phyloP scores from a whole-genome alignment of 2,113 vertebrate species.

The Porphyrio hochstetteri region DNA sequence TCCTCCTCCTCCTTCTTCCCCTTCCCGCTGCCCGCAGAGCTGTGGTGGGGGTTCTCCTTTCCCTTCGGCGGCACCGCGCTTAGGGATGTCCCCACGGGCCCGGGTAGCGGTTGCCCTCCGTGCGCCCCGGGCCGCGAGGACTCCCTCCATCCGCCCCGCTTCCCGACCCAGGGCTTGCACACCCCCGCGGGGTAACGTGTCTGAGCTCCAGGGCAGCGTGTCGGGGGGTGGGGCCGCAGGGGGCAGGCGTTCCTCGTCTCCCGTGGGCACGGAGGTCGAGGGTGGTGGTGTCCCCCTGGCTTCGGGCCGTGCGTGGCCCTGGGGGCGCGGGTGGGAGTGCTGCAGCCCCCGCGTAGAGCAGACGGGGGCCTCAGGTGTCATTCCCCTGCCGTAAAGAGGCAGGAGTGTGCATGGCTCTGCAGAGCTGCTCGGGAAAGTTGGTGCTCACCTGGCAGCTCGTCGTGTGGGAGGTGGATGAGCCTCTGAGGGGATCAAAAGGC shows the following conservation, averaged over 20 bases:
- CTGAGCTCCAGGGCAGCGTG: neutral
- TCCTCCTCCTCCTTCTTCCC: too few relatives aligned
- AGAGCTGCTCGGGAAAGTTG: neutral
- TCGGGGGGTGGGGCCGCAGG: neutral
- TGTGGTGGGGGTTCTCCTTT: neutral
- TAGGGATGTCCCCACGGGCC: too few relatives aligned
- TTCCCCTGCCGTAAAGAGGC: accelerated
- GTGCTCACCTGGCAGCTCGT: accelerated
- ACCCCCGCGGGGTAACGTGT: neutral
- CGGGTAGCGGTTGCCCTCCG: too few relatives aligned
- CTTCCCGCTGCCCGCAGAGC: neutral
- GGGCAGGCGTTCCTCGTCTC: accelerated
- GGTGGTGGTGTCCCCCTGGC: neutral
- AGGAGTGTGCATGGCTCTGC: neutral
- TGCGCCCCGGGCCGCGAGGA: neutral
- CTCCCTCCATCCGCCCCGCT: accelerated
- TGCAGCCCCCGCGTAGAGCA: accelerated
- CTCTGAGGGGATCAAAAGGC: neutral
- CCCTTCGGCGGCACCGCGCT: too few relatives aligned
- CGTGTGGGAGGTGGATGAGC: neutral
- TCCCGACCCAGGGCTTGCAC: neutral
- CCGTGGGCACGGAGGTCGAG: accelerated
- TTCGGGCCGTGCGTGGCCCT: neutral
- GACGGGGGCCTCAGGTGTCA: accelerated
- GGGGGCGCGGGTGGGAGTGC: neutral